Conservation (phyloP, 1,140 invertebrate species). For the Meloidogyne floridensis region DNA sequence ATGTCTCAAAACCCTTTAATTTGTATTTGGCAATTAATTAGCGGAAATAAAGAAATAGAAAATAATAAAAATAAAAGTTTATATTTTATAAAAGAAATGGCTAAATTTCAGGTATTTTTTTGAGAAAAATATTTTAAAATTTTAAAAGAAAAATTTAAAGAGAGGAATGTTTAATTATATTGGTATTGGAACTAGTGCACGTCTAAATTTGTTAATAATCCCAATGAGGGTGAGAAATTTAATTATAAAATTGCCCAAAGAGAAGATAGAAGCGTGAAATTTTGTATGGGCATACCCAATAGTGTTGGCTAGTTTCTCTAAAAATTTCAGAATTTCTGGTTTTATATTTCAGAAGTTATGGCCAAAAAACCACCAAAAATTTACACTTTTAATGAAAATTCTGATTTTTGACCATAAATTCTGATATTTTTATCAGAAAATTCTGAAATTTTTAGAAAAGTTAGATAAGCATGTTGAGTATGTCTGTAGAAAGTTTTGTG, state of each 20-base stretch:
- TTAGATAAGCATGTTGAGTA: no score
- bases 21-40: slow-evolving; percentile 45
- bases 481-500: no score
- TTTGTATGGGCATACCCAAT: background rate
- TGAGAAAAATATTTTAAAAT: background rate
- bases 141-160: slow-evolving; percentile 21
- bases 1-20: slow-evolving; percentile 25
- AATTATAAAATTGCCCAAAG: no score
- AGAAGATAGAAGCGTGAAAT: background rate
- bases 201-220: slow-evolving; percentile 44
- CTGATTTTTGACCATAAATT: background rate
- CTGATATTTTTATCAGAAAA: background rate
- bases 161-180: slow-evolving; percentile 46
- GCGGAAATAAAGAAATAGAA: slow-evolving; percentile 14
- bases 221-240: slow-evolving; percentile 24
- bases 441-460: background rate
- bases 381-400: background rate
- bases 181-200: slow-evolving; percentile 29
- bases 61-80: slow-evolving; percentile 18
- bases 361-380: background rate
- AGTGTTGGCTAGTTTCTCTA: background rate
- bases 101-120: slow-evolving; percentile 31
- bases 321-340: background rate
- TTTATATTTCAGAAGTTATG: background rate
- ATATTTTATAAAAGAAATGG: slow-evolving; percentile 36